Evolutionary conservation across 2,797 vertebrate species (phyloP).

Genomic region (Sebastes variabilis): DNA sequence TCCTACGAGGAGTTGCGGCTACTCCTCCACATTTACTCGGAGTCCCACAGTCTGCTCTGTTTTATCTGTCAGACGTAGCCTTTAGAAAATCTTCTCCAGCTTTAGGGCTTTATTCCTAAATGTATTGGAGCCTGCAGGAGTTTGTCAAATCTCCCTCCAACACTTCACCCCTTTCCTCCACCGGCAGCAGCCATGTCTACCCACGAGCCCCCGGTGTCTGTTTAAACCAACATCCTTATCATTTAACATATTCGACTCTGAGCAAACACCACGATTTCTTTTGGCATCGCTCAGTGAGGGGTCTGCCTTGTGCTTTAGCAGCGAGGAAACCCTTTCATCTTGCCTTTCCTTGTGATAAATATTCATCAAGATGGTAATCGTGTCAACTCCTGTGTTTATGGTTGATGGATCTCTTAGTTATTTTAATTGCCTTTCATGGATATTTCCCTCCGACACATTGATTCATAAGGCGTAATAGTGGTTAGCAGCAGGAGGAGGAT

Average conservation of each 20-base stretch:
- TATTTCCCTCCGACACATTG: slow-evolving; percentile 32
- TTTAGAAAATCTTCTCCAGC: slow-evolving; percentile 14
- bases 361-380: slow-evolving; percentile 63
- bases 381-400: slow-evolving; percentile 60
- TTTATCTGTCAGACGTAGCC: slow-evolving; percentile 26
- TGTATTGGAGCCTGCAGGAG: slow-evolving; percentile 25
- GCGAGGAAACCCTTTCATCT: slow-evolving; percentile 46
- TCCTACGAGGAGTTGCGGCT: not conserved
- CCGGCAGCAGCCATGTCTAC: slow-evolving; percentile 24
- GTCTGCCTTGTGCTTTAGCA: slow-evolving; percentile 14
- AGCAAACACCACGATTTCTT: slow-evolving; percentile 1
- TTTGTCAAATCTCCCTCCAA: slow-evolving; percentile 29
- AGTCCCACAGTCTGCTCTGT: not conserved
- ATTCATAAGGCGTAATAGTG: slow-evolving; percentile 19
- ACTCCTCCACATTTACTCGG: not conserved
- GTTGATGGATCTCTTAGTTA: slow-evolving; percentile 50
- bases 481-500: slow-evolving; percentile 30
- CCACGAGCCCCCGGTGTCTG: slow-evolving; percentile 18
- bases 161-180: slow-evolving; percentile 7
- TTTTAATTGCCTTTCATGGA: slow-evolving; percentile 70
- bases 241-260: slow-evolving; percentile 29
- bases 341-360: slow-evolving; percentile 39
- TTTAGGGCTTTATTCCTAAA: slow-evolving; percentile 31
- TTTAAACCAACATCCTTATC: slow-evolving; percentile 58
- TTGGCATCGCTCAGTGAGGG: slow-evolving; percentile 2